Percentiles rank a stretch among this genome's conserved stretches.
phyloP scores from a whole-genome alignment of 2,888 invertebrate species.

The Stictocephala bisonia region DNA sequence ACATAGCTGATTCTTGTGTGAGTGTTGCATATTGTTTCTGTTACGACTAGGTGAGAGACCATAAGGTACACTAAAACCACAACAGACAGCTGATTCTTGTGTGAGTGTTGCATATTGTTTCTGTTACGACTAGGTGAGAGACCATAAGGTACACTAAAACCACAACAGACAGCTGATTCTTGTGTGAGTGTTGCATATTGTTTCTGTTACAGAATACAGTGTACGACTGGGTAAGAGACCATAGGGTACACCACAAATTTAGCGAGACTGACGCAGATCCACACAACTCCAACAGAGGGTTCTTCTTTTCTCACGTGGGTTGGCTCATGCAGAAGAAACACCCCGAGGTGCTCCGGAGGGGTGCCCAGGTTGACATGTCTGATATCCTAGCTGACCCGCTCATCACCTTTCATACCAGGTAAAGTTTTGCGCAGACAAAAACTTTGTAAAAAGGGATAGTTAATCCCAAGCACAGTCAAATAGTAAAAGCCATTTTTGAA shows the following conservation, averaged over 20 bases:
- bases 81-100: too few species aligned
- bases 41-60: too few species aligned
- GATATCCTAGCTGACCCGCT: conserved; percentile 84
- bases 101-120: neutral
- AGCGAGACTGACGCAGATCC: conserved; percentile 85
- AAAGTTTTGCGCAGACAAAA: too few species aligned
- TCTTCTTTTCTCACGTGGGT: conserved; percentile 93
- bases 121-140: conserved; percentile 78
- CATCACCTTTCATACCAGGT: conserved; percentile 81
- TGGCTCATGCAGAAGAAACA: conserved; percentile 94
- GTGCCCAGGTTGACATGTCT: conserved; percentile 82
- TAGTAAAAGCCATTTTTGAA: too few species aligned
- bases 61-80: too few species aligned
- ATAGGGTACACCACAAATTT: conserved; percentile 80
- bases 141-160: conserved; percentile 83
- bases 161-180: too few species aligned
- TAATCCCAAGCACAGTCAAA: too few species aligned
- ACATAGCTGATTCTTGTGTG: too few species aligned
- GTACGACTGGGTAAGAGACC: conserved; percentile 80
- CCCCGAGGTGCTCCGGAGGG: conserved; percentile 82
- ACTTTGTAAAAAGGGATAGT: too few species aligned
- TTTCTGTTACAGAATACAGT: conserved; percentile 71
- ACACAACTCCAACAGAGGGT: conserved; percentile 83
- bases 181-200: neutral
- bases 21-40: neutral